Evolutionary conservation across 2,113 vertebrate genomes (phyloP), one percentile per base, ranked within the genome.

Genomic region (Rhinoderma darwinii): DNA sequence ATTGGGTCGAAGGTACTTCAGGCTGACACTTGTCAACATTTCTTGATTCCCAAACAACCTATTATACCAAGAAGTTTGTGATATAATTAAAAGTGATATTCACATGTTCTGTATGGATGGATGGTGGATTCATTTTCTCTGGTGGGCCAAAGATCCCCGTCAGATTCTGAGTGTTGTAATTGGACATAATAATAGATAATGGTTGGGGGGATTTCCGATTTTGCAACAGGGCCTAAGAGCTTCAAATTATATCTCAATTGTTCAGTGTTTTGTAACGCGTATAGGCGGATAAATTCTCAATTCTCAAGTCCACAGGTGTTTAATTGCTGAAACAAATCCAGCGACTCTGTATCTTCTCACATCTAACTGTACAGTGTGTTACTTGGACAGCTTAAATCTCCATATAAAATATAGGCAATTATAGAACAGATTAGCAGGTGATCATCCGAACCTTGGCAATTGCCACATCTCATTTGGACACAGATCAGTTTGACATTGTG

Each of bases 361-460:
- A 75, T 50, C 15, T 30, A 20, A 30, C 10, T 50, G 15, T 32
- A 20, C 74, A 77, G 74, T 27, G 50, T 77, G 74, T 51, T 77
- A 18, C 44, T 77, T 47, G 74, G 74, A 77, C 68, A 41, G 18
- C 3, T 47, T 3, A 17, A 5, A 15, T 51, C 6, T 77, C 27
- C 74, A 5, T 20, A 50, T 50, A 51, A 77, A 17, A 50, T 77
- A 47, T 32, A 32, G 74, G 6, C 74, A 77, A 30, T 77, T 51
- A 77, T 14, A 77, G 73, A 32, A 47, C 12, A 77, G 74, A 47
- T 30, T 50, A 17, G 43, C 44, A 77, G 74, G 43, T 51, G 74
- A 77, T 77, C 39, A 14, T 27, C 44, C 14, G 8, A 77, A 20
- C 20, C 18, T 77, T 77, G 74, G 43, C 50, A 39, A 59, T 15